phyloP scores from a whole-genome alignment of 2,113 vertebrate species.

The Connochaetes taurinus region DNA sequence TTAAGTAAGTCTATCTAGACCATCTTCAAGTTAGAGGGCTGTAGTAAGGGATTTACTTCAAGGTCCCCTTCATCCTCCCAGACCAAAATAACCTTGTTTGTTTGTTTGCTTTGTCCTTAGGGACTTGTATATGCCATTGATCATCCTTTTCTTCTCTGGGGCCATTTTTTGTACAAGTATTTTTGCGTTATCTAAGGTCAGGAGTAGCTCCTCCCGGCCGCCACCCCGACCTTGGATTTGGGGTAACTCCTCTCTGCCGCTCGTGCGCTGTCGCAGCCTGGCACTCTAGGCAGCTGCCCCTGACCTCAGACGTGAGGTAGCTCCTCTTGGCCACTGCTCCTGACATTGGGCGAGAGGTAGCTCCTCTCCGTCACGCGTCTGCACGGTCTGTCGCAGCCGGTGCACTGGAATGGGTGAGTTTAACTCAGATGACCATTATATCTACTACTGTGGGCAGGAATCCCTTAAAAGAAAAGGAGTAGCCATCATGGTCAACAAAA shows the following conservation, averaged over 20 bases:
- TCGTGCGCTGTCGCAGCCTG: no score
- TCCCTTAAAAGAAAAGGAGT: no score
- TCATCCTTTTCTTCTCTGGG: not conserved
- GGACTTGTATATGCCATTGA: not conserved
- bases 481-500: no score
- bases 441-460: no score
- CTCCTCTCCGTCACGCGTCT: rapidly evolving
- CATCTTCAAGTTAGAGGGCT: not conserved
- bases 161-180: not conserved
- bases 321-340: no score
- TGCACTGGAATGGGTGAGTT: no score
- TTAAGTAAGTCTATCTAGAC: not conserved
- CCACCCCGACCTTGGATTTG: no score
- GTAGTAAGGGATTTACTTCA: not conserved
- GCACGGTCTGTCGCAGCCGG: rapidly evolving
- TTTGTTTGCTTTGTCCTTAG: not conserved
- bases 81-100: not conserved
- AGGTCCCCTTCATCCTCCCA: not conserved
- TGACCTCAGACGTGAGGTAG: no score
- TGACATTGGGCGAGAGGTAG: no score
- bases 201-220: not conserved
- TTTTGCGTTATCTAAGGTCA: not conserved
- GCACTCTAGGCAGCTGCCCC: rapidly evolving
- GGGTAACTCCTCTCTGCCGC: no score
- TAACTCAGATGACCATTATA: no score